Evolutionary conservation across 2,888 invertebrate genomes (phyloP), one percentile per base, ranked within the genome.

Genomic region (Cephalotes varians): DNA sequence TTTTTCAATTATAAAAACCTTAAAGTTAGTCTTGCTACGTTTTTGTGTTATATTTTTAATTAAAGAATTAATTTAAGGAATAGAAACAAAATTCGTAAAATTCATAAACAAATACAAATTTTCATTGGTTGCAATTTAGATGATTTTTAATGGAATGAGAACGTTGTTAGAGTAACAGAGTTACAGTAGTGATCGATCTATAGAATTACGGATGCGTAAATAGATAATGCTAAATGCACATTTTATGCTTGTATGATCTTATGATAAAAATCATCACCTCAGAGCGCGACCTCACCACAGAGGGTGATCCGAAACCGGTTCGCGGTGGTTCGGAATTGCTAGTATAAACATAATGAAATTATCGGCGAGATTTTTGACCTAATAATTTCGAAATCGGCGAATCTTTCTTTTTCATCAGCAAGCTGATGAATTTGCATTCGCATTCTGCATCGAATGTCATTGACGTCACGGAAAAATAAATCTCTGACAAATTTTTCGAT

Each of bases 381-480:
- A 81, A 25, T 15, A 18, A 40, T 18, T 25, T 49, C n/a, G 65
- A 84, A 84, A 85, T 2, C 25, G 31, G 9, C 31, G 64, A 62
- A 88, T 81, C 81, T 87, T 82, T 65, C 25, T 21, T 28, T n/a
- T 7, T 18, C 83, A 80, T 82, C 18, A n/a, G 85, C 9, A 5
- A 25, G 37, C 84, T 49, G 60, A 86, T n/a, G n/a, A n/a, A n/a
- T 86, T 79, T n/a, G 4, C 56, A 58, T 40, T 81, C 25, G 21
- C 3, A 28, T 44, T 7, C 10, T n/a, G 37, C 6, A 6, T n/a
- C 12, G 62, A 62, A 62, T 60, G 49, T 76, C n/a, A 65, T 76
- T 51, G 25, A 7, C 28, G 51, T 76, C 62, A 54, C 12, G 12
- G 18, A 49, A 64, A 47, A 40, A 25, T 40, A 31, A 21, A 40